These are phyloP conservation scores for Philaethria dido DNA, from an alignment of 2,888 invertebrate genomes.

Conservation along the genomic window DNA sequence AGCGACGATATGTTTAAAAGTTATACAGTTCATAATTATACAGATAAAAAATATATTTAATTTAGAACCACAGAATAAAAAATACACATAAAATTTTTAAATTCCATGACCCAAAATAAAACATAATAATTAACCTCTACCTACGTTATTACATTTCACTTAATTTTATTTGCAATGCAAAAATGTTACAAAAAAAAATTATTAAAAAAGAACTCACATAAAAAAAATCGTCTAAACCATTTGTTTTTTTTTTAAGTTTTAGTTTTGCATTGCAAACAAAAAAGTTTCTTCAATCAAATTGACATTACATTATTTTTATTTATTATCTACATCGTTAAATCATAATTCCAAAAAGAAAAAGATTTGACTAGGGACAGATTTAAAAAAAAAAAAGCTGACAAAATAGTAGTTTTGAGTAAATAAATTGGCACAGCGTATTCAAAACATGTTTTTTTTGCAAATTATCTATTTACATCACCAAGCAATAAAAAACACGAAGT, in stretches of 20 bases:
- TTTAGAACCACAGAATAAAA: conserved; percentile 11
- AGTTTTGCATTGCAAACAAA: conserved; percentile 13
- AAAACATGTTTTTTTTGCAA: background rate
- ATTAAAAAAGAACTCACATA: background rate
- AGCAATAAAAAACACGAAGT: too few relatives aligned
- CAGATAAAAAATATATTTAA: conserved; percentile 24
- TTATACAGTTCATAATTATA: conserved; percentile 12
- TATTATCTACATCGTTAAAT: conserved; percentile 5
- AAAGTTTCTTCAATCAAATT: conserved; percentile 1
- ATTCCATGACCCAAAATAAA: background rate
- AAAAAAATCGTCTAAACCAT: background rate
- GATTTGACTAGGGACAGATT: conserved; percentile 13
- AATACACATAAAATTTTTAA: background rate
- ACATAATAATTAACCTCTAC: conserved; percentile 6
- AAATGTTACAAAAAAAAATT: conserved; percentile 4
- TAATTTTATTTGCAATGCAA: conserved; percentile 4
- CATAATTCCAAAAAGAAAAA: background rate
- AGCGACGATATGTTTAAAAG: conserved; percentile 37
- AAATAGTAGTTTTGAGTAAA: background rate
- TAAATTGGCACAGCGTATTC: conserved; percentile 10
- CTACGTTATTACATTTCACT: background rate
- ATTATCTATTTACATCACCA: too few relatives aligned
- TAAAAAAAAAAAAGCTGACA: background rate
- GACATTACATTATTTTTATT: conserved; percentile 24
- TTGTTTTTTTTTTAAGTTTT: background rate